Percentiles rank a stretch among this genome's conserved stretches.
Evolutionary conservation across 2,797 vertebrate species (phyloP).

Genomic region (Craterocephalus amniculus): DNA sequence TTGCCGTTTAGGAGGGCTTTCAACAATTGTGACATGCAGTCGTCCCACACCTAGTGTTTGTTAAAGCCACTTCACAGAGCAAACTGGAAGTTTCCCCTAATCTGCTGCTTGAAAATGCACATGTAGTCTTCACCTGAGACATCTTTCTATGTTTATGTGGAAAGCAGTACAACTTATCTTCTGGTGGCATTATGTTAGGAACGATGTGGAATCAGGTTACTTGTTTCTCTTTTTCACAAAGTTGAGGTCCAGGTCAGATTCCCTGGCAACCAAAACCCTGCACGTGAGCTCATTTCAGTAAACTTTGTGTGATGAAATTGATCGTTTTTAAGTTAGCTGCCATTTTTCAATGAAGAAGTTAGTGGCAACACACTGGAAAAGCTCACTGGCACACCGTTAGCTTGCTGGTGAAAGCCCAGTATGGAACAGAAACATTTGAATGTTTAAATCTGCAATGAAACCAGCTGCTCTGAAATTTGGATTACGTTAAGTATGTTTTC

Average conservation of each 20-base stretch:
- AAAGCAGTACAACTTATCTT: background rate
- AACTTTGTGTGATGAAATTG: background rate
- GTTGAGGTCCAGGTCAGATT: background rate
- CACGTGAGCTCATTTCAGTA: background rate
- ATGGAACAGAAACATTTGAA: background rate
- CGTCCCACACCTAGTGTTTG: constrained; percentile 67
- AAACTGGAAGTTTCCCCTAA: constrained; percentile 21
- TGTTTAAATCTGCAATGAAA: background rate
- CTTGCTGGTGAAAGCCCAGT: background rate
- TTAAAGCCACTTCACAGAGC: constrained; percentile 34
- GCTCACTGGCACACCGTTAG: background rate
- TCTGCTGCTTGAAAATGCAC: background rate
- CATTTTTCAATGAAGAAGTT: background rate
- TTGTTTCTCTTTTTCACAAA: background rate
- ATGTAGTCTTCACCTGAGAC: constrained; percentile 20
- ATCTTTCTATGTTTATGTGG: background rate
- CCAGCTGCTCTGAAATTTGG: background rate
- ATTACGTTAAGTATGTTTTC: background rate
- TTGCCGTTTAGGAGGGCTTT: constrained; percentile 42
- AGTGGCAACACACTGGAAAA: background rate
- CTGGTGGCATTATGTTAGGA: background rate
- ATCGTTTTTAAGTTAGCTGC: background rate
- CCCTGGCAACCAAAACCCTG: background rate
- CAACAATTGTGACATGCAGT: constrained; percentile 39
- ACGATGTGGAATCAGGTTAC: background rate